A percentile compares a stretch with the other conserved stretches of the same genome.
Conservation (phyloP, 2,113 vertebrate genomes). For the Tilapia sparmanii region DNA sequence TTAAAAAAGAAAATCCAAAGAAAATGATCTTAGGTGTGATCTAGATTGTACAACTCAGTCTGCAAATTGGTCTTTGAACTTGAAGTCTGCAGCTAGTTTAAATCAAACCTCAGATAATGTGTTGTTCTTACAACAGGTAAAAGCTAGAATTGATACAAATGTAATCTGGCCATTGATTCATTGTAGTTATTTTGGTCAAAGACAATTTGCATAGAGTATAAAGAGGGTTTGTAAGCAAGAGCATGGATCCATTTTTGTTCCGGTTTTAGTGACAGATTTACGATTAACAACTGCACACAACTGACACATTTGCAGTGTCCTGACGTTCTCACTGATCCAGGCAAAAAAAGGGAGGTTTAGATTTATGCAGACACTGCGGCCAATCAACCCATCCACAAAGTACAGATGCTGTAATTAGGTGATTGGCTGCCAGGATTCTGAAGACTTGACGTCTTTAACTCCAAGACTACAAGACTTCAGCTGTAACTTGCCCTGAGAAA, state of each 20-base stretch:
- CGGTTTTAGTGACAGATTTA: neutral
- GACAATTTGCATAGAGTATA: neutral
- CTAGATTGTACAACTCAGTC: neutral
- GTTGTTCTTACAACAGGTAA: neutral
- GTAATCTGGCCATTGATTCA: rapidly evolving
- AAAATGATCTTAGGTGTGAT: neutral
- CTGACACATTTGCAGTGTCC: neutral
- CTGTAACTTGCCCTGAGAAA: neutral
- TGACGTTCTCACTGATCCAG: neutral
- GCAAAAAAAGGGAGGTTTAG: neutral
- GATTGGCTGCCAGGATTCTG: neutral
- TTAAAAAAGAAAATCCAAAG: neutral
- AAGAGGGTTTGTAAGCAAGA: neutral
- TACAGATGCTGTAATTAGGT: neutral
- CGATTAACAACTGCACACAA: neutral
- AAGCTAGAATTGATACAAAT: neutral
- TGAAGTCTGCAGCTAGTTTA: neutral
- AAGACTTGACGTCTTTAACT: neutral
- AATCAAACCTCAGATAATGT: neutral
- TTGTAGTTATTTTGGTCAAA: neutral
- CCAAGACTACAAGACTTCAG: neutral
- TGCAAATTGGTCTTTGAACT: neutral
- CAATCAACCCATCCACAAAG: neutral
- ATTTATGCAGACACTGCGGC: neutral
- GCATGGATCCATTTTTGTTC: neutral